These are phyloP conservation scores for Columbina picui DNA, from an alignment of 2,113 vertebrate genomes.

Conservation along the genomic window DNA sequence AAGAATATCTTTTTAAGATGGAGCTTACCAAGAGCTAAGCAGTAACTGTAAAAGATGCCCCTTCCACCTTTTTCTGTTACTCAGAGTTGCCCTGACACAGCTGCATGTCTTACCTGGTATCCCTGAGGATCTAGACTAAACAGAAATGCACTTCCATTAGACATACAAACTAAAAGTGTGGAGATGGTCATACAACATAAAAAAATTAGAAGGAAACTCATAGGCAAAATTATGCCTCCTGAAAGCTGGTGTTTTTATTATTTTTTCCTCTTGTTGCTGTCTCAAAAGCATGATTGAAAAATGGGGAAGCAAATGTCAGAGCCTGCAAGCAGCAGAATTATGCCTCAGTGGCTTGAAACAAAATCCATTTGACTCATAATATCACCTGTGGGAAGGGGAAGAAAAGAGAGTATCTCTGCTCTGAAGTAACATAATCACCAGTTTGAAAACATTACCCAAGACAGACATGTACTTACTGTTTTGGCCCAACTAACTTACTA, in stretches of 20 bases:
- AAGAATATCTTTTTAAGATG: neutral
- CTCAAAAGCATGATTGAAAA: neutral
- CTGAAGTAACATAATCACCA: neutral
- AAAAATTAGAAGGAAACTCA: neutral
- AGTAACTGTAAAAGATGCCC: neutral
- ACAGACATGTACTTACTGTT: neutral
- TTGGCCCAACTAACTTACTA: neutral
- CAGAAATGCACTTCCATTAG: neutral
- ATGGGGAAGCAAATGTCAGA: neutral
- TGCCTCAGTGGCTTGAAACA: neutral
- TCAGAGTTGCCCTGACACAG: neutral
- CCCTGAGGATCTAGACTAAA: neutral
- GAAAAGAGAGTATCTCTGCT: neutral
- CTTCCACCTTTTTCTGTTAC: neutral
- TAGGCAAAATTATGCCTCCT: neutral
- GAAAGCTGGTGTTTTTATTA: neutral
- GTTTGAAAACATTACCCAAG: neutral
- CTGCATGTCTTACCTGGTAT: neutral
- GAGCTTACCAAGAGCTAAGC: neutral
- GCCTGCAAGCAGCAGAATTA: neutral
- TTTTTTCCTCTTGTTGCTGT: neutral
- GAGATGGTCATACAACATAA: neutral
- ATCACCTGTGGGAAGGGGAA: neutral
- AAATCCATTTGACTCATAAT: neutral
- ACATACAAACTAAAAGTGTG: neutral